Percentiles rank a stretch among this genome's conserved stretches.
phyloP scores from a whole-genome alignment of 1,140 invertebrate genomes.

The Oreohelix idahoensis region DNA sequence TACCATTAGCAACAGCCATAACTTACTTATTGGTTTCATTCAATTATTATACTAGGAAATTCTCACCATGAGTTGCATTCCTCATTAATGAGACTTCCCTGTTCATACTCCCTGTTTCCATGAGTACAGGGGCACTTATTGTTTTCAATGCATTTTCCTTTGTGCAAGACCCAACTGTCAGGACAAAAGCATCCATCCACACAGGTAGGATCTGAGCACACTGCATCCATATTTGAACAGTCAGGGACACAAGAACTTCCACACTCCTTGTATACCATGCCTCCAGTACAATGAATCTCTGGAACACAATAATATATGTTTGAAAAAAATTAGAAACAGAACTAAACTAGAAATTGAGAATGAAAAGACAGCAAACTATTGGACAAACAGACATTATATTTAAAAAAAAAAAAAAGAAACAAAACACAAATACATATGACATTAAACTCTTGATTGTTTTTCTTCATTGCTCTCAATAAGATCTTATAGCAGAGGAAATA shows the following conservation, averaged over 20 bases:
- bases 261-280: slow-evolving; percentile 85
- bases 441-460: too few relatives aligned
- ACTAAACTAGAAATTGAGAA: too few relatives aligned
- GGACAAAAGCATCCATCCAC: slow-evolving; percentile 89
- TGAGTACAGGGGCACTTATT: slow-evolving; percentile 67
- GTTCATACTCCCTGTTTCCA: slow-evolving; percentile 48
- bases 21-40: too few relatives aligned
- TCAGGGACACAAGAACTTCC: slow-evolving; percentile 82
- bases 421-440: too few relatives aligned
- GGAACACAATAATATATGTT: background rate
- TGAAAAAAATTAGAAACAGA: too few relatives aligned
- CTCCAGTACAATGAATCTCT: slow-evolving; percentile 71
- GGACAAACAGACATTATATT: too few relatives aligned
- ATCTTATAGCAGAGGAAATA: too few relatives aligned
- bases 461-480: too few relatives aligned
- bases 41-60: too few relatives aligned
- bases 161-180: slow-evolving; percentile 74
- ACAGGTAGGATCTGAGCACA: slow-evolving; percentile 78
- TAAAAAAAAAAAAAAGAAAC: too few relatives aligned
- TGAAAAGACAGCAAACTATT: too few relatives aligned
- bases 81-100: slow-evolving; percentile 58
- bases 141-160: slow-evolving; percentile 58
- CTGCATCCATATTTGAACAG: slow-evolving; percentile 78
- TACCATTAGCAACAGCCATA: too few relatives aligned
- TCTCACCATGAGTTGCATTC: slow-evolving; percentile 72